Percentiles rank a stretch among this genome's conserved stretches.
These are phyloP conservation scores for Nemotelus nigrinus DNA, from an alignment of 2,888 invertebrate species.

Conservation along the genomic window DNA sequence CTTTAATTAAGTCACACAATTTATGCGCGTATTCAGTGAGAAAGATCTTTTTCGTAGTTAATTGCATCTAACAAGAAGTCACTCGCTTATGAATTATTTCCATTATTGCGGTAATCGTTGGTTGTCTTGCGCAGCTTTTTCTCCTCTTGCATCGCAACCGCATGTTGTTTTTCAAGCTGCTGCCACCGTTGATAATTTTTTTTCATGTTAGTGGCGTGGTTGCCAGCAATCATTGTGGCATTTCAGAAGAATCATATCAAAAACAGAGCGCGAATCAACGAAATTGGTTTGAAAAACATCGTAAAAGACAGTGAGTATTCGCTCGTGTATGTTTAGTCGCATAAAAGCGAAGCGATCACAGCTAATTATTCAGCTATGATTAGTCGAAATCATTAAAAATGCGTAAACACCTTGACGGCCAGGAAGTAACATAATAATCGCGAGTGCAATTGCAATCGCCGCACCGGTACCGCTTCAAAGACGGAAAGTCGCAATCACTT, in stretches of 20 bases:
- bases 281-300: neutral
- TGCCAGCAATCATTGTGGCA: slow-evolving; percentile 16
- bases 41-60: slow-evolving; percentile 45
- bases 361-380: slow-evolving; percentile 30
- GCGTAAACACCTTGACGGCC: slow-evolving; percentile 40
- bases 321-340: neutral
- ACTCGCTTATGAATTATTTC: slow-evolving; percentile 45
- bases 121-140: slow-evolving; percentile 28
- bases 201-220: slow-evolving; percentile 25
- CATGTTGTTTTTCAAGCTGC: slow-evolving; percentile 18
- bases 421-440: slow-evolving; percentile 5
- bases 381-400: slow-evolving; percentile 42
- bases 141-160: slow-evolving; percentile 11
- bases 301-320: slow-evolving; percentile 17
- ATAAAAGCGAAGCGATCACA: slow-evolving; percentile 4
- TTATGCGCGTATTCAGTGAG: slow-evolving; percentile 47
- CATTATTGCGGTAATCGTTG: slow-evolving; percentile 43
- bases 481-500: slow-evolving; percentile 4
- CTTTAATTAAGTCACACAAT: slow-evolving; percentile 45
- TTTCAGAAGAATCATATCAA: neutral
- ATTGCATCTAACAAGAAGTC: slow-evolving; percentile 44
- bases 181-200: neutral
- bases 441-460: neutral
- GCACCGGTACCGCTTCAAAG: slow-evolving; percentile 3
- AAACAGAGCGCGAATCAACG: neutral